Conservation (phyloP, 2,113 vertebrate species). For the Orthochromis indermauri region DNA sequence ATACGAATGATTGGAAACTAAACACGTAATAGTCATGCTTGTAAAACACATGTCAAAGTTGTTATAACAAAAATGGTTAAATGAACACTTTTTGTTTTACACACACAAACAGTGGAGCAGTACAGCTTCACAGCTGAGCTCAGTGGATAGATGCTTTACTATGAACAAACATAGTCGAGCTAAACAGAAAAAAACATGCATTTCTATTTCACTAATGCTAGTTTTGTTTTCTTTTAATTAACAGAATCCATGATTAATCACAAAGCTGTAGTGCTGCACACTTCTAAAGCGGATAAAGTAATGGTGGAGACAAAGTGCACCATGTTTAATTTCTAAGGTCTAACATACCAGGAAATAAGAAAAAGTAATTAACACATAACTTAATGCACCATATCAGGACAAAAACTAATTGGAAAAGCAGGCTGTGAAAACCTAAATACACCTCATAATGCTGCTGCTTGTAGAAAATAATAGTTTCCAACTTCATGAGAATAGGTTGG, state of each 20-base stretch:
- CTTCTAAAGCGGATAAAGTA: accelerated
- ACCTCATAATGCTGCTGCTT: neutral
- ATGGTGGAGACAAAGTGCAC: accelerated
- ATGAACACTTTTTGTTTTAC: neutral
- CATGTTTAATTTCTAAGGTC: accelerated
- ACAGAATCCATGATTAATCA: neutral
- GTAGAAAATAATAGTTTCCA: neutral
- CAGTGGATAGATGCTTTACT: neutral
- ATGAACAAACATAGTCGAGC: neutral
- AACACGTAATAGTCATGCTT: accelerated
- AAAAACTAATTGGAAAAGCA: neutral
- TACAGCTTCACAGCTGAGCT: neutral
- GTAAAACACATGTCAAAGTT: neutral
- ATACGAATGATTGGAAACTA: neutral
- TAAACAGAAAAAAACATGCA: neutral
- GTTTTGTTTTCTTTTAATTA: accelerated
- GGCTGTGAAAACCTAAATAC: neutral
- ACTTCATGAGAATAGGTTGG: neutral
- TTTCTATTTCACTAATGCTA: neutral
- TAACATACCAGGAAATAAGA: neutral
- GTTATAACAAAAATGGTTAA: neutral
- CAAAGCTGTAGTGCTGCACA: neutral
- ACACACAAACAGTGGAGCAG: neutral
- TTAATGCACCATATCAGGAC: neutral
- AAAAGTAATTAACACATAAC: neutral